Evolutionary conservation across 2,797 vertebrate species (phyloP).

Genomic region (Clarias platycephalus): DNA sequence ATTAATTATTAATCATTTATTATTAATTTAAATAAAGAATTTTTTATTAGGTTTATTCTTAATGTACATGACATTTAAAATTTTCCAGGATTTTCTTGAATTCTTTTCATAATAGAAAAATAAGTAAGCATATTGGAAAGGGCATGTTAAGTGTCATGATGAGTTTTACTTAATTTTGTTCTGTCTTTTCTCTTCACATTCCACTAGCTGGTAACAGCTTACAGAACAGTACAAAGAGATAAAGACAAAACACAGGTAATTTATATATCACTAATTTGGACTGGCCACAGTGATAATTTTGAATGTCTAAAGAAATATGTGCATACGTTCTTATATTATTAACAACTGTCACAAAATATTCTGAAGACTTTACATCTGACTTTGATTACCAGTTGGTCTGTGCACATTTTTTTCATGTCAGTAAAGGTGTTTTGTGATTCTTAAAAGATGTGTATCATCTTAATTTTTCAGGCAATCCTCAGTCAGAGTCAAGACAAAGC

Average conservation of each 20-base stretch:
- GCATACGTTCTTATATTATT: neutral
- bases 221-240: constrained; percentile 86
- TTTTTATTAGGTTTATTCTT: neutral
- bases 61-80: neutral
- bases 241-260: constrained; percentile 95
- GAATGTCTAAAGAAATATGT: neutral
- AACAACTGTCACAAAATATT: neutral
- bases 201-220: constrained; percentile 86
- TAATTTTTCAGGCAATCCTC: constrained; percentile 80
- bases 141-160: neutral
- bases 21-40: neutral
- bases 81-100: neutral
- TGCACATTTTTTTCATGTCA: neutral
- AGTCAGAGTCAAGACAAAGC: constrained; percentile 97
- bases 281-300: neutral
- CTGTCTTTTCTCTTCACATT: constrained; percentile 61
- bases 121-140: neutral
- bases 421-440: neutral
- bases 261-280: neutral
- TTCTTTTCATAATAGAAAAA: neutral
- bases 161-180: neutral
- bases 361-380: neutral
- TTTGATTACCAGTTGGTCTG: neutral
- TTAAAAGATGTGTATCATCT: neutral
- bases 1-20: no score